Percentiles rank a stretch among this genome's conserved stretches.
Conservation (phyloP, 2,797 vertebrate genomes). For the Myoxocephalus aenaeus region DNA sequence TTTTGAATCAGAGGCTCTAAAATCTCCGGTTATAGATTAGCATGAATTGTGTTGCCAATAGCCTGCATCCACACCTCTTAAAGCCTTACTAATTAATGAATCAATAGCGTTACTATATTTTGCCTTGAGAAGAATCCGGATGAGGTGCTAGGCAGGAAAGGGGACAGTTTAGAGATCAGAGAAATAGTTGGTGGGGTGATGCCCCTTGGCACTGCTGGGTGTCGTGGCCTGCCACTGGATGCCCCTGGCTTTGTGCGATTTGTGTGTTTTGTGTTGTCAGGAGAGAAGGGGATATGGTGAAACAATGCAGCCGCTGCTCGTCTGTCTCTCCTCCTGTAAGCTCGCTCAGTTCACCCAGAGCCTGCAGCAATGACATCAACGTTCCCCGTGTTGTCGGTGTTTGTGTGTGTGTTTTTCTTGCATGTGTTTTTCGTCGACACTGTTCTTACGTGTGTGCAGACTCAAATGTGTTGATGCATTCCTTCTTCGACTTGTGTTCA, state of each 20-base stretch:
- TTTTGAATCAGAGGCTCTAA: slow-evolving; percentile 20
- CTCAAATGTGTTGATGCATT: background rate
- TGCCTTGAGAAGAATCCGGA: background rate
- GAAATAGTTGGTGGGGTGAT: slow-evolving; percentile 26
- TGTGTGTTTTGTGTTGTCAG: slow-evolving; percentile 71
- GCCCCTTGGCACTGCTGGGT: slow-evolving; percentile 47
- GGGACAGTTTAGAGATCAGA: slow-evolving; percentile 1
- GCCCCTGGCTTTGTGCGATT: slow-evolving; percentile 56
- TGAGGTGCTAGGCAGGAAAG: background rate
- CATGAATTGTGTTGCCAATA: slow-evolving; percentile 43
- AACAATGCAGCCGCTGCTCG: slow-evolving; percentile 70
- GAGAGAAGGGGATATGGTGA: slow-evolving; percentile 69
- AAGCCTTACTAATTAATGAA: slow-evolving; percentile 34
- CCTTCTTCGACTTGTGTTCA: background rate
- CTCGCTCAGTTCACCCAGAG: slow-evolving; percentile 41
- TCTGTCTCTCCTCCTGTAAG: slow-evolving; percentile 49
- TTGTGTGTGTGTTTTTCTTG: slow-evolving; percentile 7
- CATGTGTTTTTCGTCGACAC: background rate
- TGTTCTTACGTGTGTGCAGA: background rate
- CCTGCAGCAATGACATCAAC: slow-evolving; percentile 47
- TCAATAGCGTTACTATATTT: slow-evolving; percentile 38
- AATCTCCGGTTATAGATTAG: slow-evolving; percentile 23
- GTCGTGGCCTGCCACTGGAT: slow-evolving; percentile 34
- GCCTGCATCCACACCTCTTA: slow-evolving; percentile 19
- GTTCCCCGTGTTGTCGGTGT: slow-evolving; percentile 10